phyloP scores from a whole-genome alignment of 30 jellyfish, hydroid and myxozoan species.

The Chironex yamaguchii region DNA sequence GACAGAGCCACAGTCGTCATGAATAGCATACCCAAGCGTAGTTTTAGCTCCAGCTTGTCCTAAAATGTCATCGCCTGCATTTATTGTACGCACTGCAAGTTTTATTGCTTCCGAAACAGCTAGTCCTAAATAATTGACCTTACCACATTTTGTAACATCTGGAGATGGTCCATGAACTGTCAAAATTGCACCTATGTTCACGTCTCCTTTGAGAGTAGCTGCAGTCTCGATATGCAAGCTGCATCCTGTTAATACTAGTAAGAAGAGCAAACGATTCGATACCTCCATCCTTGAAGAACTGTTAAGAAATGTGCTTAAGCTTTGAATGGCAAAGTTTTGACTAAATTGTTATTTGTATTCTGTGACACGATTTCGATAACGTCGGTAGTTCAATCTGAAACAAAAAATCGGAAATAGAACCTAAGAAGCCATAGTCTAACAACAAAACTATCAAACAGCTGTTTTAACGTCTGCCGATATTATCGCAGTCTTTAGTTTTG shows the following conservation, averaged over 20 bases:
- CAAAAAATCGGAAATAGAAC: neutral
- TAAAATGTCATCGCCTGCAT: constrained; percentile 18
- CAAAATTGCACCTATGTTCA: constrained; percentile 58
- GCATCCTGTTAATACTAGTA: neutral
- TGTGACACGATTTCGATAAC: neutral
- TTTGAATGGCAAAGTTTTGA: too few species aligned
- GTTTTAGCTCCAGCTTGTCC: constrained; percentile 16
- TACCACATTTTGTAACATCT: constrained; percentile 53
- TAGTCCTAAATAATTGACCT: constrained; percentile 36
- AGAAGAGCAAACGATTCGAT: too few species aligned
- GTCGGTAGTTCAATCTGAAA: neutral
- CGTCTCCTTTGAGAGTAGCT: constrained; percentile 52
- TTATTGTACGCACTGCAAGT: constrained; percentile 56
- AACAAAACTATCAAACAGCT: neutral
- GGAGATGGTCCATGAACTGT: constrained; percentile 51
- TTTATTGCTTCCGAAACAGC: constrained; percentile 66
- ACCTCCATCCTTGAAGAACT: too few species aligned
- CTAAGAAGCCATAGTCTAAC: neutral
- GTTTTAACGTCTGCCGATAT: too few species aligned
- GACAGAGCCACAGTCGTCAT: constrained; percentile 71
- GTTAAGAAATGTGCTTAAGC: too few species aligned
- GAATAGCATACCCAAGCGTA: constrained; percentile 79
- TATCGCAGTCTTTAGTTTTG: too few species aligned
- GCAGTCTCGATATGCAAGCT: neutral
- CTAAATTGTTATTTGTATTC: neutral